A percentile compares a stretch with the other conserved stretches of the same genome.
Evolutionary conservation across 2,888 invertebrate genomes (phyloP).

Genomic region (Cantharis nigra): DNA sequence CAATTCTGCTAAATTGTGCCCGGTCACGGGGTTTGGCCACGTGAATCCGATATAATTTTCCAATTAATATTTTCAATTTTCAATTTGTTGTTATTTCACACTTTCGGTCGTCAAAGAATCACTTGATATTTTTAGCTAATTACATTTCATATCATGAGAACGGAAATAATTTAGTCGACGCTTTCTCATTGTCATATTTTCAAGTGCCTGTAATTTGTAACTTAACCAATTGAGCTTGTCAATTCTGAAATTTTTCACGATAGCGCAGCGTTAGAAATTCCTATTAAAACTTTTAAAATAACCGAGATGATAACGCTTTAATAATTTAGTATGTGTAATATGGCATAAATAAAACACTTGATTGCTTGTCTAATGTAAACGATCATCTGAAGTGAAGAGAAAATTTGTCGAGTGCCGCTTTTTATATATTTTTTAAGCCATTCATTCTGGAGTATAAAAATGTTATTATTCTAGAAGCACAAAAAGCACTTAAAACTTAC

Average conservation of each 20-base stretch:
- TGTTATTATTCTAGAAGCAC: neutral
- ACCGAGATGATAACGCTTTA: neutral
- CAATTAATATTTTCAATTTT: neutral
- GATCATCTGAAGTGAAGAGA: neutral
- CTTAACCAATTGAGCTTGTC: neutral
- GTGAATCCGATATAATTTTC: neutral
- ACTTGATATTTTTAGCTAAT: neutral
- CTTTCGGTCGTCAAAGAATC: neutral
- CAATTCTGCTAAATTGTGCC: neutral
- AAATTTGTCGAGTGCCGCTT: neutral
- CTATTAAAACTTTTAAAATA: neutral
- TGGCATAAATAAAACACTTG: neutral
- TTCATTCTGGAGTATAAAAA: neutral
- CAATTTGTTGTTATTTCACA: neutral
- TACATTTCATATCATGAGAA: neutral
- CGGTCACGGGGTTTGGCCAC: neutral
- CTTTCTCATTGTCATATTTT: neutral
- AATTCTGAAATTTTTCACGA: neutral
- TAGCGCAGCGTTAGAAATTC: neutral
- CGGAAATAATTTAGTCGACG: neutral
- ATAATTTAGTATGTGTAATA: neutral
- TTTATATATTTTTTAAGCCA: neutral
- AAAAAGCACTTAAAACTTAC: neutral
- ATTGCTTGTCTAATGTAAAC: neutral
- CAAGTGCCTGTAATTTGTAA: neutral